These are phyloP conservation scores for Lordiphosa andalusiaca DNA, from an alignment of 2,888 invertebrate genomes.

Conservation along the genomic window DNA sequence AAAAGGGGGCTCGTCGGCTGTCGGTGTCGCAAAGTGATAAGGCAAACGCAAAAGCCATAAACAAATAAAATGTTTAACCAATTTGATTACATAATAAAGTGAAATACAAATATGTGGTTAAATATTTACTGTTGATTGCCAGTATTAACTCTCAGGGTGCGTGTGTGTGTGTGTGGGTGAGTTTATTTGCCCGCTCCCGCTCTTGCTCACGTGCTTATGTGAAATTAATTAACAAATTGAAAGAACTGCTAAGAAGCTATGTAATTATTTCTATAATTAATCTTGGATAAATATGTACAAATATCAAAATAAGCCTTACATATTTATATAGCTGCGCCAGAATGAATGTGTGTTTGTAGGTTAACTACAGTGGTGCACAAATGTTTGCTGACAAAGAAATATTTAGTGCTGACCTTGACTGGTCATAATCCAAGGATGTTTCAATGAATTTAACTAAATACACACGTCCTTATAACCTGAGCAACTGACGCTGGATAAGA, in stretches of 20 bases:
- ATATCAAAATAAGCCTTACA: no score
- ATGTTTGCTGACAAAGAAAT: no score
- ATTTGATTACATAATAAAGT: slow-evolving; percentile 18
- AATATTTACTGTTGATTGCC: slow-evolving; percentile 9
- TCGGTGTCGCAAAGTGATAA: slow-evolving; percentile 1
- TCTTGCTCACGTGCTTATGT: slow-evolving; percentile 6
- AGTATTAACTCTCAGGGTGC: slow-evolving; percentile 1
- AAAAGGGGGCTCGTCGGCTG: slow-evolving; percentile 29
- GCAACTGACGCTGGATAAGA: no score
- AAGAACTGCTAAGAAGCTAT: slow-evolving; percentile 1
- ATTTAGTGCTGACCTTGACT: no score
- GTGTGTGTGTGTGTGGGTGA: slow-evolving; percentile 10
- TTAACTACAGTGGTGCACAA: background rate
- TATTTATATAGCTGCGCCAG: no score
- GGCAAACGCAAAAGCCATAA: slow-evolving; percentile 5
- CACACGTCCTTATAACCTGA: no score
- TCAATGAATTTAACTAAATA: no score
- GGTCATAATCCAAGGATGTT: no score
- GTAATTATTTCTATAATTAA: background rate
- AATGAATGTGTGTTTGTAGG: background rate
- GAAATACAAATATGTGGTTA: slow-evolving; percentile 3
- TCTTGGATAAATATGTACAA: no score
- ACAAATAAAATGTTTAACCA: slow-evolving; percentile 16
- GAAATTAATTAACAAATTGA: slow-evolving; percentile 1
- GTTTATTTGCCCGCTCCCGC: background rate